Evolutionary conservation across 2,888 invertebrate species (phyloP).

Genomic region (Cantharis lateralis): DNA sequence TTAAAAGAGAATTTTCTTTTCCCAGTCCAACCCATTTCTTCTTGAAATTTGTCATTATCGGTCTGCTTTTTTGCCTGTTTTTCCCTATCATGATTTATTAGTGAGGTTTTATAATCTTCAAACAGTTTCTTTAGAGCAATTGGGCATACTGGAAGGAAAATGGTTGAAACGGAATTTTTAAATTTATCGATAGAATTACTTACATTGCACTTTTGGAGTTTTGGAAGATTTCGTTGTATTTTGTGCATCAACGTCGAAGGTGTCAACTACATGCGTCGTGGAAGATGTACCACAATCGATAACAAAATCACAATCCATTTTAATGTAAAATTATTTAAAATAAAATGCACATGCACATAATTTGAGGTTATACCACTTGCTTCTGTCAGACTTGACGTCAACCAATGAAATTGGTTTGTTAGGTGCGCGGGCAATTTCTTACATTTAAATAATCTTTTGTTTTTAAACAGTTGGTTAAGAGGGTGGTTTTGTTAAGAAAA

Average conservation of each 20-base stretch:
- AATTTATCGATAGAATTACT: background rate
- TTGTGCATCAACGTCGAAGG: background rate
- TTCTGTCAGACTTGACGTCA: background rate
- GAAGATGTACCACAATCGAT: background rate
- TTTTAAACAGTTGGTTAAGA: too few relatives aligned
- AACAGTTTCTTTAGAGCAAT: slow-evolving; percentile 34
- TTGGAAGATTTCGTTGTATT: background rate
- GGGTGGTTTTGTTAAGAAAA: too few relatives aligned
- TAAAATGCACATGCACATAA: background rate
- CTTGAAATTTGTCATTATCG: background rate
- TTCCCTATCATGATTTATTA: background rate
- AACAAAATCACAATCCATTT: background rate
- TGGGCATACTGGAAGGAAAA: background rate
- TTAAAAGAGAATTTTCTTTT: slow-evolving; percentile 5
- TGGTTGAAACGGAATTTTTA: background rate
- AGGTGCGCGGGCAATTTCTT: background rate
- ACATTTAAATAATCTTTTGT: background rate
- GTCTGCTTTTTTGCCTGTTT: background rate
- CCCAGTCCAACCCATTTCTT: slow-evolving; percentile 35
- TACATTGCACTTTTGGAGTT: background rate
- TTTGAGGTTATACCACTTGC: background rate
- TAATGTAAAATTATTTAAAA: background rate
- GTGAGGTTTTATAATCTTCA: slow-evolving; percentile 35
- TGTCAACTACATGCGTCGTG: background rate
- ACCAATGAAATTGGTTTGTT: background rate